Evolutionary conservation across 2,797 vertebrate species (phyloP).

Genomic region (Aratinga solstitialis): DNA sequence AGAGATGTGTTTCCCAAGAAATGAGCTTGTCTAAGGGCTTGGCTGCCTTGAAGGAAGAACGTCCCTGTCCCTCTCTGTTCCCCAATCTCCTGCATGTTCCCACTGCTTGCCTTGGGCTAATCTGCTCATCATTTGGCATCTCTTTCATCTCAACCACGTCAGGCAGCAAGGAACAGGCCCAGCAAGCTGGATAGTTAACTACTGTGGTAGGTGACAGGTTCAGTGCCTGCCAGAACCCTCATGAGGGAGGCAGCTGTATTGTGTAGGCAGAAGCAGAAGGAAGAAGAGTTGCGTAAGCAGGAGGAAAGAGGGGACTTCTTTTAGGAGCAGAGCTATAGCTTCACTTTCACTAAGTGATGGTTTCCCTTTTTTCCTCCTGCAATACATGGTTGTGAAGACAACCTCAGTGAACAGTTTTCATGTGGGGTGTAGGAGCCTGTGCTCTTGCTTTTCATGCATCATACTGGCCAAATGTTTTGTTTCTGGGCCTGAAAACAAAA

Average conservation of each 20-base stretch:
- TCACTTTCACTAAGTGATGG: background rate
- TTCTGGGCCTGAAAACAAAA: background rate
- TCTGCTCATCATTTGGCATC: background rate
- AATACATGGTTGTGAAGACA: background rate
- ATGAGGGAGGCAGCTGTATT: background rate
- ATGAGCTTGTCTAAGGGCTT: background rate
- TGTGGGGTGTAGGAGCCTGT: background rate
- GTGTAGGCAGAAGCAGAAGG: background rate
- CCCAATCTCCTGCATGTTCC: background rate
- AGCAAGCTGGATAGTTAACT: background rate
- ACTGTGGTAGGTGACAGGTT: background rate
- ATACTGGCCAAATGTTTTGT: background rate
- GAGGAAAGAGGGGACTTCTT: background rate
- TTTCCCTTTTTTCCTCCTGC: background rate
- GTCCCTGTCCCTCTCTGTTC: background rate
- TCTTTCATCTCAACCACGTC: background rate
- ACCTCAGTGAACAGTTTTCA: background rate
- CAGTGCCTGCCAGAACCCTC: background rate
- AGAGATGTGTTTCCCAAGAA: background rate
- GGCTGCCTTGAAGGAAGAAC: background rate
- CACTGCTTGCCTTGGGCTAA: background rate
- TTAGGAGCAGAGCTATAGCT: background rate
- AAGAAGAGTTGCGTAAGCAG: fast-evolving
- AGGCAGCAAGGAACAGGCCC: background rate
- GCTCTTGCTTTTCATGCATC: background rate